These are phyloP conservation scores for Notodonta dromedarius DNA, from an alignment of 2,888 invertebrate genomes.

Conservation along the genomic window DNA sequence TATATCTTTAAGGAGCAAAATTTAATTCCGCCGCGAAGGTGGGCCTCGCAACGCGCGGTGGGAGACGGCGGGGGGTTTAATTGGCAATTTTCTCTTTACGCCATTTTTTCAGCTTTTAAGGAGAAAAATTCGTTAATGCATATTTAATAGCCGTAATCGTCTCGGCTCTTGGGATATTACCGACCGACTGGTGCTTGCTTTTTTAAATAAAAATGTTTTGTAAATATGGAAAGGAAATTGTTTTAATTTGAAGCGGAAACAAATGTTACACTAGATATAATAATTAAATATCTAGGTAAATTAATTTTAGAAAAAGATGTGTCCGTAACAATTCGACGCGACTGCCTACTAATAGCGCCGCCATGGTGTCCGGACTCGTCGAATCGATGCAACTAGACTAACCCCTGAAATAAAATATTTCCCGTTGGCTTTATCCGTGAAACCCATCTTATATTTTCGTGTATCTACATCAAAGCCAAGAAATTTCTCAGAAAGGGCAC, in stretches of 20 bases:
- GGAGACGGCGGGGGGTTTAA: slow-evolving; percentile 57
- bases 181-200: slow-evolving; percentile 46
- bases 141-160: slow-evolving; percentile 82
- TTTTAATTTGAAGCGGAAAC: background rate
- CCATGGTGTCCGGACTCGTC: too few relatives aligned
- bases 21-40: slow-evolving; percentile 66
- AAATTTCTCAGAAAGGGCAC: slow-evolving; percentile 12
- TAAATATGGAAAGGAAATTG: background rate
- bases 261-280: background rate
- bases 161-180: slow-evolving; percentile 64
- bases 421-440: too few relatives aligned
- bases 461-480: slow-evolving; percentile 10
- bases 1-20: slow-evolving; percentile 75
- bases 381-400: too few relatives aligned
- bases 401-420: too few relatives aligned
- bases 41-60: slow-evolving; percentile 30
- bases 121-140: slow-evolving; percentile 84
- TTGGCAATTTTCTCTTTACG: slow-evolving; percentile 83
- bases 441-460: too few relatives aligned
- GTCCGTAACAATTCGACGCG: too few relatives aligned
- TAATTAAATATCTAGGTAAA: too few relatives aligned
- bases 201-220: slow-evolving; percentile 42
- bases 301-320: too few relatives aligned
- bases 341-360: too few relatives aligned
- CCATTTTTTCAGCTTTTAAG: slow-evolving; percentile 82